Evolutionary conservation across 2,797 vertebrate species (phyloP), one percentile per base, ranked within the genome.

Genomic region (Acipenser oxyrinchus): DNA sequence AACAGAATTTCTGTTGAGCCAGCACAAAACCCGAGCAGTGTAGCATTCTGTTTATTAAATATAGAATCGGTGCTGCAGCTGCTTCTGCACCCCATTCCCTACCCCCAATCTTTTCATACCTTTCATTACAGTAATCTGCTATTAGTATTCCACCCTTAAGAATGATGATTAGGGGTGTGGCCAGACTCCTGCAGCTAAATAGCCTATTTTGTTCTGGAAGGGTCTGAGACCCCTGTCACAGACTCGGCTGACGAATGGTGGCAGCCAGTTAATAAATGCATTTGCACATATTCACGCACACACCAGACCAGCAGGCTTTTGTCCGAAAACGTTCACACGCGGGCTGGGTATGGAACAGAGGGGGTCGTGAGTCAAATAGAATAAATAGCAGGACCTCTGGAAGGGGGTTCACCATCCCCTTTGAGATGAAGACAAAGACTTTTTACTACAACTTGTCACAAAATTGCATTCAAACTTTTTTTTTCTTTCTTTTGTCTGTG

Each of bases 321-420:
- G 86, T 88, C 79, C 75, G 51, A 10, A 50, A 6, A 52, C 72
- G 69, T 80, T 75, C 78, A 80, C 84, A 85, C 76, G 71, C 71
- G 18, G 55, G 13, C 5, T 6, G 12, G 55, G 10, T 58, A n/a
- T 11, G 12, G 12, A 58, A 58, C 55, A 10, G 55, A 11, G 9
- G 12, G 55, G 3, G 55, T 13, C 13, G 0, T 58, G 13, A 12
- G 55, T 13, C 55, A 58, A 58, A 58, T 6, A 58, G 55, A 58
- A 58, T n/a, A 10, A 10, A 58, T n/a, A 58, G 55, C 12, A 10
- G 6, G 55, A 10, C 55, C 55, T 58, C 55, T n/a, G 12, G 55
- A 11, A 3, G 6, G 13, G 55, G 55, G 13, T 52, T 18, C 58
- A 48, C 53, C 37, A 64, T 13, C 48, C 8, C 49, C 10, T 8